These are phyloP conservation scores for Upupa epops DNA, from an alignment of 2,113 vertebrate species.

Conservation along the genomic window DNA sequence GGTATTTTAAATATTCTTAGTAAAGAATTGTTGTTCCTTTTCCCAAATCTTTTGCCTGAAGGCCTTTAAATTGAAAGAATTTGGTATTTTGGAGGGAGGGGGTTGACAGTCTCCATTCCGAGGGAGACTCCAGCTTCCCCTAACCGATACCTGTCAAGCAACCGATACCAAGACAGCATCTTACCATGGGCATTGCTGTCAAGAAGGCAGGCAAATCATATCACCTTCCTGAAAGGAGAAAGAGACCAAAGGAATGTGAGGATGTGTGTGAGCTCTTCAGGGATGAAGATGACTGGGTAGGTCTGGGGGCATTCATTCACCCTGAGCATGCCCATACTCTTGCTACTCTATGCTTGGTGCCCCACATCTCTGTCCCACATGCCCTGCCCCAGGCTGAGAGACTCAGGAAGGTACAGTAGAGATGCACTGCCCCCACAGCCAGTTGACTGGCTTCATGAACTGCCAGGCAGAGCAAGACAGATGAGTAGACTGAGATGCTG, in stretches of 20 bases:
- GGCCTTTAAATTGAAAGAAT: no score
- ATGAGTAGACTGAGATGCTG: background rate
- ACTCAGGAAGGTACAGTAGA: background rate
- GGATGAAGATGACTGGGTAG: rapidly evolving
- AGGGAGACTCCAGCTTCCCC: no score
- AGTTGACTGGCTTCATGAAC: background rate
- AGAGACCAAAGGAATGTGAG: background rate
- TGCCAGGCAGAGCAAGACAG: background rate
- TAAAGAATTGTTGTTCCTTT: no score
- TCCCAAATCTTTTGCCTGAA: no score
- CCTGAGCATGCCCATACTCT: background rate
- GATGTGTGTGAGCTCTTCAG: background rate
- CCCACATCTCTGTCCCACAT: background rate
- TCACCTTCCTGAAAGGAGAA: background rate
- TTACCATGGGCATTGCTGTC: background rate
- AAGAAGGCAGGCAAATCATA: background rate
- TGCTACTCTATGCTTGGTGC: background rate
- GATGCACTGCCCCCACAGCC: background rate
- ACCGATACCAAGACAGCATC: no score
- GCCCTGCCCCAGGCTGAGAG: background rate
- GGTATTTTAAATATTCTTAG: no score
- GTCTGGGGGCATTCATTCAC: background rate
- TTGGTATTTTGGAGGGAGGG: no score
- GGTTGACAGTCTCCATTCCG: no score
- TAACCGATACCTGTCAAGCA: no score